Evolutionary conservation across 2,888 invertebrate genomes (phyloP), one percentile per base, ranked within the genome.

Genomic region (Smittia sp.): DNA sequence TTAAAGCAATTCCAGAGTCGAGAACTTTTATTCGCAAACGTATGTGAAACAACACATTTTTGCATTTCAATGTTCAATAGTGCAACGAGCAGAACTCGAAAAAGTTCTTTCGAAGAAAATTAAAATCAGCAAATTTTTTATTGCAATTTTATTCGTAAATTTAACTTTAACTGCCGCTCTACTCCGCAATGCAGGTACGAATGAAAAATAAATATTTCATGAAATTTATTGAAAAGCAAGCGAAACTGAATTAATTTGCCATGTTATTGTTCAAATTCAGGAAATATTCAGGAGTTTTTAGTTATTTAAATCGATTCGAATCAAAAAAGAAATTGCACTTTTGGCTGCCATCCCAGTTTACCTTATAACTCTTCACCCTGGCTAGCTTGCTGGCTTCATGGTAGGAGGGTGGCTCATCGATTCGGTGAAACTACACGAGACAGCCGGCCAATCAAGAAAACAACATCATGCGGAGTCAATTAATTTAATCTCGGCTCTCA

Each of bases 81-180:
- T 18, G 24, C 58, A 58, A 22, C 58, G 15, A 15, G 32, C 39
- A 69, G 46, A 41, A 46, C 13, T 18, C 18, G 9, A 67, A 67
- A 67, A 39, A 24, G 22, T 18, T 32, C 32, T 32, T 67, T 67
- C 18, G 20, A 39, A 68, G 32, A 63, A 63, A 63, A 63, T 63
- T 63, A 63, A 63, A 69, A 69, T 69, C 69, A 69, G 27, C 32
- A 52, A 52, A 69, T 54, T 69, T 54, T 67, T 69, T 69, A 69
- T 69, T 69, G 69, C 69, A 69, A 69, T 54, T 54, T 69, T 69
- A 69, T 69, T 69, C 69, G 18, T 69, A 54, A 54, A 20, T 67
- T 67, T 67, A 54, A 69, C 69, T 69, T 69, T 52, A 69, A 69
- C 52, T 27, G 25, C 69, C 18, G 27, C 20, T 32, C 69, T 69